phyloP scores from a whole-genome alignment of 2,113 vertebrate genomes.

The Sapayoa aenigma region DNA sequence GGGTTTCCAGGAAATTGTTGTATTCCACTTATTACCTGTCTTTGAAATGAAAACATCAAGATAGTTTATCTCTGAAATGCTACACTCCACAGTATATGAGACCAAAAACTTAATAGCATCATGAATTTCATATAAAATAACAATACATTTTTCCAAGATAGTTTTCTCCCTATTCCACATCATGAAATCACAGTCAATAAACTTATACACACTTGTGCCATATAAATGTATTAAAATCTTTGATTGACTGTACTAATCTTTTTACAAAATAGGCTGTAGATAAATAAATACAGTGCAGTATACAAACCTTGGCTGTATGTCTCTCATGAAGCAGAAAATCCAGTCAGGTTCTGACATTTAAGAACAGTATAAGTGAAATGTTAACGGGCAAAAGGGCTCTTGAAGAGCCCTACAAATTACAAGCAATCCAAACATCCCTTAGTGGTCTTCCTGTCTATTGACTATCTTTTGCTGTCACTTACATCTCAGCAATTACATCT shows the following conservation, averaged over 20 bases:
- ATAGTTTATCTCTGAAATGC: conserved; percentile 75
- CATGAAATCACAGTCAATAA: conserved; percentile 55
- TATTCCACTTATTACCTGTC: conserved; percentile 75
- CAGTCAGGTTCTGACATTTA: not conserved
- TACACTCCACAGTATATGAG: conserved; percentile 49
- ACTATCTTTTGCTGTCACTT: conserved; percentile 25
- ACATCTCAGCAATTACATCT: conserved; percentile 2
- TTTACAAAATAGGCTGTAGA: conserved; percentile 17
- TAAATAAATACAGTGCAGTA: not conserved
- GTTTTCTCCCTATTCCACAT: conserved; percentile 15
- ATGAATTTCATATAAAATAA: conserved; percentile 78
- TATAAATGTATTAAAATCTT: conserved; percentile 41
- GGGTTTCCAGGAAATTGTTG: conserved; percentile 70
- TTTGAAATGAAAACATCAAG: conserved; percentile 80
- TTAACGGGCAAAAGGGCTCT: not conserved
- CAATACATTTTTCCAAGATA: conserved; percentile 66
- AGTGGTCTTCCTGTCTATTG: conserved; percentile 39
- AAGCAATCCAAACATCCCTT: conserved; percentile 24
- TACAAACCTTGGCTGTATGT: not conserved
- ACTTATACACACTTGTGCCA: conserved; percentile 26
- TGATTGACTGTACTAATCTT: conserved; percentile 45
- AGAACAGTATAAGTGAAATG: not conserved
- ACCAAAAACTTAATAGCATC: conserved; percentile 71
- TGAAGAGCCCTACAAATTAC: not conserved
- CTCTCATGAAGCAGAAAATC: not conserved